phyloP scores from a whole-genome alignment of 2,113 vertebrate genomes.

The Cyanistes caeruleus region DNA sequence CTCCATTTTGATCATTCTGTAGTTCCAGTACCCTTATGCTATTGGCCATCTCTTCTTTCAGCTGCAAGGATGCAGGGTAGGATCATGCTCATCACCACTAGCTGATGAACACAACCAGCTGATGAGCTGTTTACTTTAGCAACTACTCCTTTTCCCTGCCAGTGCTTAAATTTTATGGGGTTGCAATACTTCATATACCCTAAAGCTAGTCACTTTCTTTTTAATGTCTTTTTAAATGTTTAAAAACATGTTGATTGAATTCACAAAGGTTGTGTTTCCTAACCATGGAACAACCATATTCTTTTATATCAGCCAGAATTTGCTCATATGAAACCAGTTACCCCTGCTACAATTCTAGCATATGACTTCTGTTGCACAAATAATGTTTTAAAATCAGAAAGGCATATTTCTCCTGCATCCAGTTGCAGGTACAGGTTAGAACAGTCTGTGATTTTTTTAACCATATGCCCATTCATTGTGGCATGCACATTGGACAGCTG shows the following conservation, averaged over 20 bases:
- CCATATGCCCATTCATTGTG: not conserved
- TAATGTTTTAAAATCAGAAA: not conserved
- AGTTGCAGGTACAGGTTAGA: not conserved
- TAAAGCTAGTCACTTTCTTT: not conserved
- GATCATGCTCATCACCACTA: not conserved
- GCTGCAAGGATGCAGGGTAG: not conserved
- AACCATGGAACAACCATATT: not conserved
- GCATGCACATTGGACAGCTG: not conserved
- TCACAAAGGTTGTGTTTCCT: not conserved
- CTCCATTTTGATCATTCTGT: not conserved
- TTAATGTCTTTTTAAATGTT: slow-evolving; percentile 3
- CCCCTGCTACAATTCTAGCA: not conserved
- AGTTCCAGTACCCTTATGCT: not conserved
- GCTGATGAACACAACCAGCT: not conserved
- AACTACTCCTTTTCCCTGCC: not conserved
- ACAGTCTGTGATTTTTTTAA: not conserved
- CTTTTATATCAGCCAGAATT: not conserved
- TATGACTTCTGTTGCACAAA: not conserved
- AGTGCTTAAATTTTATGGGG: not conserved
- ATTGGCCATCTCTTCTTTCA: not conserved
- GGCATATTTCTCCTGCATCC: not conserved
- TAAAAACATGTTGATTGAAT: slow-evolving; percentile 14
- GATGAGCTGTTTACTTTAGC: not conserved
- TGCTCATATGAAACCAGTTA: not conserved
- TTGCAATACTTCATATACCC: not conserved